Percentiles rank a stretch among this genome's conserved stretches.
These are phyloP conservation scores for Ips nitidus DNA, from an alignment of 1,140 invertebrate genomes.

Conservation along the genomic window DNA sequence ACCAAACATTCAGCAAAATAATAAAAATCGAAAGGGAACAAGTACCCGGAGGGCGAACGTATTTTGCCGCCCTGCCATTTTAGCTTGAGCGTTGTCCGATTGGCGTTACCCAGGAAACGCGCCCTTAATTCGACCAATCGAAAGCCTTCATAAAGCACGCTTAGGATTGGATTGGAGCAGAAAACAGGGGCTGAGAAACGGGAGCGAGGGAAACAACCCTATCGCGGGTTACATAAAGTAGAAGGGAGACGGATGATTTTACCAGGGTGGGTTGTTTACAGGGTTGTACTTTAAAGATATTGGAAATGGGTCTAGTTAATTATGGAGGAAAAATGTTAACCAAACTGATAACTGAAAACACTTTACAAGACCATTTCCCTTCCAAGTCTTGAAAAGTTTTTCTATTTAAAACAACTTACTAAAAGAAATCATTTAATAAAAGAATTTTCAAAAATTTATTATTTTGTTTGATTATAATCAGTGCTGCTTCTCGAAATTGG, in stretches of 20 bases:
- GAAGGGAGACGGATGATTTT: slow-evolving; percentile 17
- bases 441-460: too few species aligned
- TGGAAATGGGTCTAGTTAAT: too few species aligned
- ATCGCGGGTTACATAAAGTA: slow-evolving; percentile 2
- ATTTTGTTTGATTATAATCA: too few species aligned
- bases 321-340: too few species aligned
- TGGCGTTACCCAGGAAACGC: slow-evolving; percentile 28
- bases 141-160: slow-evolving; percentile 9
- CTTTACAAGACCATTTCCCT: too few species aligned
- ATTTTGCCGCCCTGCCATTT: slow-evolving; percentile 31
- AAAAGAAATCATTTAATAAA: too few species aligned
- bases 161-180: slow-evolving; percentile 13
- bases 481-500: too few species aligned
- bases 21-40: slow-evolving; percentile 19
- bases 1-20: slow-evolving; percentile 32
- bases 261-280: slow-evolving; percentile 9
- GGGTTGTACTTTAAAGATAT: slow-evolving; percentile 2
- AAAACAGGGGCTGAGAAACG: background rate
- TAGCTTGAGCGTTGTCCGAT: slow-evolving; percentile 13
- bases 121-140: slow-evolving; percentile 16
- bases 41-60: slow-evolving; percentile 19
- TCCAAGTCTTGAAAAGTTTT: too few species aligned
- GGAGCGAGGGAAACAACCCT: slow-evolving; percentile 2
- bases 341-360: too few species aligned
- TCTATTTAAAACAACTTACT: too few species aligned